Percentiles rank a stretch among this genome's conserved stretches.
Evolutionary conservation across 2,888 invertebrate species (phyloP).

Genomic region (Margaritifera margaritifera): DNA sequence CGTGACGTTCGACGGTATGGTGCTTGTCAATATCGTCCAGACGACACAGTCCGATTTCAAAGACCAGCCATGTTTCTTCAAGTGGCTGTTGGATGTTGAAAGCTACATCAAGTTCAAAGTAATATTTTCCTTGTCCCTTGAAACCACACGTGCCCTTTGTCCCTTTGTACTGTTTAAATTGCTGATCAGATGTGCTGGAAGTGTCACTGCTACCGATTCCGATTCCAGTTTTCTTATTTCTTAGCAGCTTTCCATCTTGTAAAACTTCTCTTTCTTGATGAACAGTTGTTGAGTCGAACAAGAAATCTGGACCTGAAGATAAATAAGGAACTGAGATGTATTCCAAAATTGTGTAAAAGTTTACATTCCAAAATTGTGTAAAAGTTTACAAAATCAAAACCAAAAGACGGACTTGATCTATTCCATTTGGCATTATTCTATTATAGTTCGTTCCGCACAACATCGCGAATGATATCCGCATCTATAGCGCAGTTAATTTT

Average conservation of each 20-base stretch:
- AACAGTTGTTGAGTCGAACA: constrained; percentile 37
- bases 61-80: constrained; percentile 52
- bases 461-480: too few species aligned
- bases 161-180: constrained; percentile 43
- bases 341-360: too few species aligned
- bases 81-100: constrained; percentile 48
- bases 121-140: constrained; percentile 41
- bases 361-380: too few species aligned
- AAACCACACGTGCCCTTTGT: constrained; percentile 42
- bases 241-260: constrained; percentile 36
- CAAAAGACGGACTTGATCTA: too few species aligned
- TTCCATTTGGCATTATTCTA: too few species aligned
- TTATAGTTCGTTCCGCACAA: too few species aligned
- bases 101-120: constrained; percentile 46
- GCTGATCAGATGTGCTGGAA: constrained; percentile 30
- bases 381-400: too few species aligned
- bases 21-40: constrained; percentile 48
- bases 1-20: constrained; percentile 50
- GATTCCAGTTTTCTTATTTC: constrained; percentile 45
- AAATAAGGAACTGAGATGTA: background rate
- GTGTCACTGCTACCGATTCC: constrained; percentile 12
- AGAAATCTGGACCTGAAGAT: constrained; percentile 43
- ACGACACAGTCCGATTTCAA: constrained; percentile 46
- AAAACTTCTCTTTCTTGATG: constrained; percentile 48
- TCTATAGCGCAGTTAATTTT: too few species aligned